phyloP scores from a whole-genome alignment of 2,113 vertebrate species.

The Nanorana parkeri region DNA sequence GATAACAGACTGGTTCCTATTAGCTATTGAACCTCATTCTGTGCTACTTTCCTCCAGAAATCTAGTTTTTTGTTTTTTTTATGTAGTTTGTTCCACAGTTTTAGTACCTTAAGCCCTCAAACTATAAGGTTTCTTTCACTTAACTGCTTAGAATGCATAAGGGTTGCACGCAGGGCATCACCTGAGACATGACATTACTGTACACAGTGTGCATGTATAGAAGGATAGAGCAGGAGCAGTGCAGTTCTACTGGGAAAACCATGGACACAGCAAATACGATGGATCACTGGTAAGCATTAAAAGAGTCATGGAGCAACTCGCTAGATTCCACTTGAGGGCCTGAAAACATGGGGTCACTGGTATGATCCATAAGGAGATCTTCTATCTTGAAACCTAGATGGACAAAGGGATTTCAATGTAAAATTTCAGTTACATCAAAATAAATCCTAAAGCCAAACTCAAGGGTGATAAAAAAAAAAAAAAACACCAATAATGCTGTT shows the following conservation, averaged over 20 bases:
- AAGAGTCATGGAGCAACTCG: neutral
- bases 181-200: neutral
- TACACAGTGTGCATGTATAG: neutral
- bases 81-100: too few relatives aligned
- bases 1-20: too few relatives aligned
- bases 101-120: too few relatives aligned
- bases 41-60: too few relatives aligned
- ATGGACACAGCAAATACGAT: neutral
- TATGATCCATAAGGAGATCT: neutral
- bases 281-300: neutral
- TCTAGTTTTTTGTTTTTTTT: too few relatives aligned
- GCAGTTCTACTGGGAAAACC: neutral
- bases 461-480: too few relatives aligned
- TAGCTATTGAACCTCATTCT: too few relatives aligned
- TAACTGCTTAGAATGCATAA: too few relatives aligned
- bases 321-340: too few relatives aligned
- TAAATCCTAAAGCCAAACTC: too few relatives aligned
- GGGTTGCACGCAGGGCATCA: neutral
- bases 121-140: too few relatives aligned
- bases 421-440: neutral
- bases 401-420: neutral
- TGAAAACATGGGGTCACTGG: conserved; percentile 4
- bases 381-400: neutral
- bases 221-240: neutral
- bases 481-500: neutral